These are phyloP conservation scores for Lymantria dispar DNA, from an alignment of 2,888 invertebrate species.

Conservation along the genomic window DNA sequence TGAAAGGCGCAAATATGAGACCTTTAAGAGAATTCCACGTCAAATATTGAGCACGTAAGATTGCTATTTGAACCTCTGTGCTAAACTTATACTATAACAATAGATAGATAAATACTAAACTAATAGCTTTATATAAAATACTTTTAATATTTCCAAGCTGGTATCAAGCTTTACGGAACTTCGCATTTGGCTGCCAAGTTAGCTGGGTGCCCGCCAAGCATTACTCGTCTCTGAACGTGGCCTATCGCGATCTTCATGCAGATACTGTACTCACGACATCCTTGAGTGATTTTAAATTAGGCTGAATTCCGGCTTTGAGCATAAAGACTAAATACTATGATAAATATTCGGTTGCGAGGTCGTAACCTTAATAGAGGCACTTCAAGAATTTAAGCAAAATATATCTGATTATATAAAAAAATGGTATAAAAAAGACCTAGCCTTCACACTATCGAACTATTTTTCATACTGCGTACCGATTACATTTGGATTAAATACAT, in stretches of 20 bases:
- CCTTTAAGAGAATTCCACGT: not conserved
- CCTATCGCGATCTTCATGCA: slow-evolving; percentile 53
- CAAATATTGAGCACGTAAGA: not conserved
- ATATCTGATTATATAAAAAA: no score
- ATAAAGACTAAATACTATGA: no score
- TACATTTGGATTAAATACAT: no score
- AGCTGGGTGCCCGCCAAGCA: slow-evolving; percentile 54
- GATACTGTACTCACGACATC: slow-evolving; percentile 44
- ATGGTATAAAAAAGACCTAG: no score
- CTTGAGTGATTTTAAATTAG: slow-evolving; percentile 66
- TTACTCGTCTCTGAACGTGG: slow-evolving; percentile 39
- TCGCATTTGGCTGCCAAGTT: slow-evolving; percentile 48
- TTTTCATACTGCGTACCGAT: no score
- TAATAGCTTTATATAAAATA: slow-evolving; percentile 1
- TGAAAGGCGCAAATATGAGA: not conserved
- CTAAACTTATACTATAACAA: not conserved
- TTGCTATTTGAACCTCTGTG: no score
- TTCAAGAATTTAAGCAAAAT: no score
- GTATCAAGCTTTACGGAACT: slow-evolving; percentile 32
- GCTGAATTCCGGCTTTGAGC: slow-evolving; percentile 15
- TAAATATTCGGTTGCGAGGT: no score
- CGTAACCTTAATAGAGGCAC: no score
- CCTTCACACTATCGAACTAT: no score
- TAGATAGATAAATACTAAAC: not conserved
- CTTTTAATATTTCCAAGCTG: slow-evolving; percentile 36